A percentile compares a stretch with the other conserved stretches of the same genome.
phyloP scores from a whole-genome alignment of 2,888 invertebrate genomes.

The Lymantria monacha region DNA sequence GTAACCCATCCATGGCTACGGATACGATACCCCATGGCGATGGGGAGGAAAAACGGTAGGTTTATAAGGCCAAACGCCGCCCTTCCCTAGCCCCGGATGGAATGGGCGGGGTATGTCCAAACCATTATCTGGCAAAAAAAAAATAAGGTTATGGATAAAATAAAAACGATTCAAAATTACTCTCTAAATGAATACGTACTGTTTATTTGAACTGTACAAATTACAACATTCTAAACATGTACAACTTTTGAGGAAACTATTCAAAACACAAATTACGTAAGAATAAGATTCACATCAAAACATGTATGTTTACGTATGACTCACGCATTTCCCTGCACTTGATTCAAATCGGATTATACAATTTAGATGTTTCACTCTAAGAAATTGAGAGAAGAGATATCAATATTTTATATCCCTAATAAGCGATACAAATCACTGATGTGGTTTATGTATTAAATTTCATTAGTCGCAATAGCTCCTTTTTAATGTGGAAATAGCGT shows the following conservation, averaged over 20 bases:
- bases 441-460: neutral
- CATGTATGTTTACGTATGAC: neutral
- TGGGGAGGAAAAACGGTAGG: too few species aligned
- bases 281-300: neutral
- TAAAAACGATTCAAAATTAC: slow-evolving; percentile 4
- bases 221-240: neutral
- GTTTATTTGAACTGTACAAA: slow-evolving; percentile 1
- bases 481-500: neutral
- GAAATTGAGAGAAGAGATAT: neutral
- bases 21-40: too few species aligned
- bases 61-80: too few species aligned
- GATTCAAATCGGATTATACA: neutral
- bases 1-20: too few species aligned
- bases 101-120: too few species aligned
- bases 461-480: neutral
- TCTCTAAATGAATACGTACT: neutral
- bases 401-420: too few species aligned
- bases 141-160: slow-evolving; percentile 22
- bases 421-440: too few species aligned
- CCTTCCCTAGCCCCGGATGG: too few species aligned
- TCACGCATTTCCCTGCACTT: neutral
- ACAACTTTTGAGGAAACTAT: neutral
- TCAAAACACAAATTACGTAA: neutral
- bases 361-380: neutral
- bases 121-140: too few species aligned